Evolutionary conservation across 2,888 invertebrate species (phyloP).

Genomic region (Clistopyga incitator): DNA sequence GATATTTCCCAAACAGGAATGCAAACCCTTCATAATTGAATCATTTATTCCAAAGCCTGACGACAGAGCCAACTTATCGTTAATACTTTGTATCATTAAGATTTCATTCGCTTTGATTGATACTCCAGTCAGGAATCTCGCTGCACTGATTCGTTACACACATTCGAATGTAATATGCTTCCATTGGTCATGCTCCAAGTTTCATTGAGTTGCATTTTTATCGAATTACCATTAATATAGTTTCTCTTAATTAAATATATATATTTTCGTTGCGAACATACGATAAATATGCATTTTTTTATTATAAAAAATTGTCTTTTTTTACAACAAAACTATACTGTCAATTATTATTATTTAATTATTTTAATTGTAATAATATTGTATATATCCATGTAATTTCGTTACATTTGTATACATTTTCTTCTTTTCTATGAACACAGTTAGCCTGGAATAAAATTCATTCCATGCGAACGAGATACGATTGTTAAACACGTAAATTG

Average conservation of each 20-base stretch:
- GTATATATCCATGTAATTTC: no score
- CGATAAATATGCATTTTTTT: no score
- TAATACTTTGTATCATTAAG: constrained; percentile 40
- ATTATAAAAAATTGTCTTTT: no score
- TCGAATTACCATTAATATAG: background rate
- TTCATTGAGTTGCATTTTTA: background rate
- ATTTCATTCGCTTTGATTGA: constrained; percentile 32
- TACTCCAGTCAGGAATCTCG: constrained; percentile 3
- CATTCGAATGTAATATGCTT: background rate
- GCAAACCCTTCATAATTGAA: constrained; percentile 26
- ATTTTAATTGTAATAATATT: no score
- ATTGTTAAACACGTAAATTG: background rate
- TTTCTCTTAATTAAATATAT: background rate
- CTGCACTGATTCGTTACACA: background rate
- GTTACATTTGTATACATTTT: no score
- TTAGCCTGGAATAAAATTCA: background rate
- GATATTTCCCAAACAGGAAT: constrained; percentile 4
- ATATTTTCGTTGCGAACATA: no score
- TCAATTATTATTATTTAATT: no score
- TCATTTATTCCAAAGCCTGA: background rate
- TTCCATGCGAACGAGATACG: background rate
- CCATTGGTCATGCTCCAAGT: background rate
- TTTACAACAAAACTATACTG: no score
- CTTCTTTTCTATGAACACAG: background rate
- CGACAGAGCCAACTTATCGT: constrained; percentile 24